phyloP scores from a whole-genome alignment of 1,140 invertebrate genomes.

The Brachionus paranguensis region DNA sequence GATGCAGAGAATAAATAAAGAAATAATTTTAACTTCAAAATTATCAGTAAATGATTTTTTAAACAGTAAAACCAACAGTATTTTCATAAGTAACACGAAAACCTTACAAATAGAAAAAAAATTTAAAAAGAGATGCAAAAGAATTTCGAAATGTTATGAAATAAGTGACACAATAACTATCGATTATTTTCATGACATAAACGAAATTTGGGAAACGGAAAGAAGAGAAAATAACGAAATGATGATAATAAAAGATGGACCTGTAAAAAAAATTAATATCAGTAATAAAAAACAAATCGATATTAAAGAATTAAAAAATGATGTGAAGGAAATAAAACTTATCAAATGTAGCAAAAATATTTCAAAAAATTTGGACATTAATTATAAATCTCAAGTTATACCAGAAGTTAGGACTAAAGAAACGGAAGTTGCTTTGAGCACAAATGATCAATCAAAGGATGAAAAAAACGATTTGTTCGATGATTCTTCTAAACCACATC shows the following conservation, averaged over 20 bases:
- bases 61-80: background rate
- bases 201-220: background rate
- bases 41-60: background rate
- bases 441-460: no score
- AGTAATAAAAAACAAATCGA: no score
- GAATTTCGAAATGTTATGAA: background rate
- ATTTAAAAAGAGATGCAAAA: background rate
- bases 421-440: no score
- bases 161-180: background rate
- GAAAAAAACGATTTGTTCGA: no score
- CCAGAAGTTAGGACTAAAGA: no score
- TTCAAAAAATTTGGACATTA: no score
- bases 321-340: no score
- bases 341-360: no score
- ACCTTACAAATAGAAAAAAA: background rate
- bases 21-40: background rate
- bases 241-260: background rate
- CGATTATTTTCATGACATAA: background rate
- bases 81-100: background rate
- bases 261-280: background rate
- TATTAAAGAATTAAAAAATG: no score
- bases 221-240: background rate
- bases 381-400: no score
- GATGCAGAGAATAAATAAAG: background rate
- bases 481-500: no score